These are phyloP conservation scores for Peromyscus aztecus DNA, from an alignment of 2,797 vertebrate genomes.

Conservation along the genomic window DNA sequence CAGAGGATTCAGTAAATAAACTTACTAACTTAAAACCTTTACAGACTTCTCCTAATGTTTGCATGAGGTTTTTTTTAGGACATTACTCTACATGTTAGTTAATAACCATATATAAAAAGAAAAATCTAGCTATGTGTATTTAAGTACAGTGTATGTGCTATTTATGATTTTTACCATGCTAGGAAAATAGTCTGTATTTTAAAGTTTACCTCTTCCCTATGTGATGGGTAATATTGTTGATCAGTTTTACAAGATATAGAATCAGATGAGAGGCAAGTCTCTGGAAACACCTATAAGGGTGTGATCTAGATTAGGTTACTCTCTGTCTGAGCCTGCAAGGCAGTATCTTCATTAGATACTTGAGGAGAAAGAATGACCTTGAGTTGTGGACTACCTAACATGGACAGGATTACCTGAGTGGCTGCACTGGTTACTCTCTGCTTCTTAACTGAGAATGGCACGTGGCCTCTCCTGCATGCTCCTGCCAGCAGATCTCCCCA, in stretches of 20 bases:
- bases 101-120: not conserved
- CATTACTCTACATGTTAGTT: not conserved
- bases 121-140: not conserved
- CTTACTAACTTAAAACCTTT: conserved; percentile 9
- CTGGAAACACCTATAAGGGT: not conserved
- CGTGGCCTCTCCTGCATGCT: not conserved
- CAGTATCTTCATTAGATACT: not conserved
- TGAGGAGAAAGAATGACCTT: not conserved
- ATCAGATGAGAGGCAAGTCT: not conserved
- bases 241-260: not conserved
- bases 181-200: not conserved
- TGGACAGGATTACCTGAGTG: not conserved
- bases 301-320: not conserved
- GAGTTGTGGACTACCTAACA: no score
- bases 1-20: not conserved
- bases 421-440: not conserved
- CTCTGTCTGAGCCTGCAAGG: not conserved
- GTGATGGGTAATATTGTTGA: not conserved
- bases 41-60: not conserved
- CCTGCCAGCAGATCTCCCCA: not conserved
- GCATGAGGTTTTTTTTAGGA: not conserved
- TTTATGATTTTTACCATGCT: not conserved
- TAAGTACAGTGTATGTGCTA: not conserved
- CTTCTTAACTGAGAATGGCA: not conserved
- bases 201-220: not conserved